Percentiles rank a stretch among this genome's conserved stretches.
phyloP scores from a whole-genome alignment of 92 coral and sea anemone species.

The Blastomussa wellsi region DNA sequence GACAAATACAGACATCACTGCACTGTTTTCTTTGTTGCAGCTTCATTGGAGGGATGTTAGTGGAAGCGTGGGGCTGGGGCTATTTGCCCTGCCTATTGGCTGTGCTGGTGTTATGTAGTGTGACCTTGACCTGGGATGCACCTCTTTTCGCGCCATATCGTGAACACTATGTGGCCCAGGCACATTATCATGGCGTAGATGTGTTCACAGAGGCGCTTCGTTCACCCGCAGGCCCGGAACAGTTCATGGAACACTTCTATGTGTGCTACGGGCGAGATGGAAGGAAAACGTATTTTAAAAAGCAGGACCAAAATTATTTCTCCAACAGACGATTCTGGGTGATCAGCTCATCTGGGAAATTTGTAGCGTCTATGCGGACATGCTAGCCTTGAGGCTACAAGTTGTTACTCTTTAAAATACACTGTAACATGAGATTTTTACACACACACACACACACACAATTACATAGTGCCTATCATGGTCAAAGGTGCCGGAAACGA shows the following conservation, averaged over 20 bases:
- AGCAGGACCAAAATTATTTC: constrained; percentile 87
- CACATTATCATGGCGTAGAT: constrained; percentile 92
- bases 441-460: neutral
- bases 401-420: neutral
- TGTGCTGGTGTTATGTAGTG: constrained; percentile 90
- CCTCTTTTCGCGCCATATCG: constrained; percentile 94
- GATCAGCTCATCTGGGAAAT: constrained; percentile 86
- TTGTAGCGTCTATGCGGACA: constrained; percentile 96
- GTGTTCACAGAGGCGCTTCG: constrained; percentile 94
- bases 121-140: constrained; percentile 96
- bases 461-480: neutral
- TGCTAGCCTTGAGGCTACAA: constrained; percentile 43
- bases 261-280: constrained; percentile 96
- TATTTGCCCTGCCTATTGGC: constrained; percentile 86
- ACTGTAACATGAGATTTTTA: neutral
- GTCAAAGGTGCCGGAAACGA: neutral
- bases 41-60: constrained; percentile 21
- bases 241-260: constrained; percentile 94
- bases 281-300: constrained; percentile 93
- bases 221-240: constrained; percentile 90
- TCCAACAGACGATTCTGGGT: constrained; percentile 96
- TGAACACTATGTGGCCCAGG: constrained; percentile 89
- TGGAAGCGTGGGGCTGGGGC: constrained; percentile 51
- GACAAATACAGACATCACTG: too few relatives aligned
- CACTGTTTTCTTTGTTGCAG: neutral